A percentile compares a stretch with the other conserved stretches of the same genome.
Conservation (phyloP, 2,113 vertebrate species). For the Lamprologus sp. region DNA sequence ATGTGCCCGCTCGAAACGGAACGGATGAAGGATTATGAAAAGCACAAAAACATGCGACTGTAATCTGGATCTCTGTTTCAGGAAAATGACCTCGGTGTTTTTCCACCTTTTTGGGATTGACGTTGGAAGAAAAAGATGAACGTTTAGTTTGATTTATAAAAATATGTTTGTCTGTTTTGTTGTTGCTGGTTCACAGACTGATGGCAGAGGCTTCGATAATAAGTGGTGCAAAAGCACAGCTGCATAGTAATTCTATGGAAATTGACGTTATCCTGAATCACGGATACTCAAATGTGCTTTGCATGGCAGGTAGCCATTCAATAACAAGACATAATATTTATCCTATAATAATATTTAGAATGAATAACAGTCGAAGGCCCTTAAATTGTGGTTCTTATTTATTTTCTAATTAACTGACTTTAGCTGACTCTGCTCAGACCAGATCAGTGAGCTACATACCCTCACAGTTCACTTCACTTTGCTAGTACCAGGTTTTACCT, state of each 20-base stretch:
- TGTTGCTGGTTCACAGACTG: not conserved
- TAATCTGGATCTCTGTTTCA: not conserved
- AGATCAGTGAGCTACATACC: not conserved
- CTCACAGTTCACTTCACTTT: not conserved
- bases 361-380: not conserved
- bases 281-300: not conserved
- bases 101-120: not conserved
- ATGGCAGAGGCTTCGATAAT: not conserved
- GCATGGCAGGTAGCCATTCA: not conserved
- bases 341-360: not conserved
- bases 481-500: not conserved
- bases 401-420: not conserved
- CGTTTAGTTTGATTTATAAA: not conserved
- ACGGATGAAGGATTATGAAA: not conserved
- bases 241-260: not conserved
- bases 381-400: not conserved
- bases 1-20: not conserved
- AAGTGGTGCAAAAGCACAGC: not conserved
- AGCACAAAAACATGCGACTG: not conserved
- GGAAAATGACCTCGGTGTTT: not conserved
- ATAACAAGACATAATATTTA: not conserved
- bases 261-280: not conserved
- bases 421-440: not conserved
- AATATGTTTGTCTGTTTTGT: not conserved
- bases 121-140: not conserved